Conservation (phyloP, 2,797 vertebrate genomes). For the Botia almorhae region DNA sequence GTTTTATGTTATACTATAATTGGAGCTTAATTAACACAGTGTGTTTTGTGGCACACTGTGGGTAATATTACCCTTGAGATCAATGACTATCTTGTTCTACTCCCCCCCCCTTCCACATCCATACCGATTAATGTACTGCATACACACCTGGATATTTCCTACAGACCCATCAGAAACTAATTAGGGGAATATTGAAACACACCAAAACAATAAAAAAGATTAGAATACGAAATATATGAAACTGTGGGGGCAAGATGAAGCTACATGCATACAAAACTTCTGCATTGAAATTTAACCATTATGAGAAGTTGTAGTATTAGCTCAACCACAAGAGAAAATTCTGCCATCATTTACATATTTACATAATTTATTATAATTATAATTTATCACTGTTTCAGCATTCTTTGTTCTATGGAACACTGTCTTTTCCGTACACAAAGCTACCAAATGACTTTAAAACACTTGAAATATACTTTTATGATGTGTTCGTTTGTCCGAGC, state of each 20-base stretch:
- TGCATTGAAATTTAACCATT: neutral
- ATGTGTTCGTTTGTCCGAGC: no score
- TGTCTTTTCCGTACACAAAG: no score
- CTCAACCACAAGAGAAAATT: neutral
- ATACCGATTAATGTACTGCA: slow-evolving; percentile 7
- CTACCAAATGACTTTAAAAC: no score
- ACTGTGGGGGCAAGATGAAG: neutral
- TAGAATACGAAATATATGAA: slow-evolving; percentile 13
- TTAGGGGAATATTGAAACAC: slow-evolving; percentile 22
- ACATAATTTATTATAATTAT: neutral
- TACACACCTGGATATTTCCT: slow-evolving; percentile 28
- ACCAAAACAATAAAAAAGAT: slow-evolving; percentile 28
- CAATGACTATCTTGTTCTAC: slow-evolving; percentile 3
- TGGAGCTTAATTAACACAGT: slow-evolving; percentile 23
- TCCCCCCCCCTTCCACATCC: slow-evolving; percentile 8
- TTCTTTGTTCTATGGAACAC: no score
- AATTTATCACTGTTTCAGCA: neutral
- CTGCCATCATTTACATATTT: neutral
- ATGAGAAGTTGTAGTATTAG: neutral
- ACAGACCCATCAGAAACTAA: slow-evolving; percentile 32
- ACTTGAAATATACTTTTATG: no score
- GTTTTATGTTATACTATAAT: slow-evolving; percentile 36
- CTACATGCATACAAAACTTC: neutral
- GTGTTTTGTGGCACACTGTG: slow-evolving; percentile 7
- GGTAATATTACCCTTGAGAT: slow-evolving; percentile 36